A percentile compares a stretch with the other conserved stretches of the same genome.
Evolutionary conservation across 2,797 vertebrate genomes (phyloP).

Genomic region (Pagetopsis macropterus): DNA sequence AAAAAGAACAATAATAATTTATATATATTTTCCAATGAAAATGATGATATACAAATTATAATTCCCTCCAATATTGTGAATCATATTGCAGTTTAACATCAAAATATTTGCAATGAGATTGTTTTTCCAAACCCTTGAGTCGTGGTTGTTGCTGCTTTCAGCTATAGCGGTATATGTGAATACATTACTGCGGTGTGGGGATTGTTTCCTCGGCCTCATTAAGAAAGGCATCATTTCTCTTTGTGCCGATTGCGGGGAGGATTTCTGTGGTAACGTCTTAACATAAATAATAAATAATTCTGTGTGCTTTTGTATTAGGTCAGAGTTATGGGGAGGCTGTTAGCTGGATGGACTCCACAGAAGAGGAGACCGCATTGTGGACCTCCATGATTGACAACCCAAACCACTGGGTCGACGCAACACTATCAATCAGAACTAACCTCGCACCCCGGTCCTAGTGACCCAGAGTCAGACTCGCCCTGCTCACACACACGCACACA

Average conservation of each 20-base stretch:
- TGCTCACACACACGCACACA: conserved; percentile 6
- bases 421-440: conserved; percentile 90
- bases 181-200: not conserved
- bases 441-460: conserved; percentile 76
- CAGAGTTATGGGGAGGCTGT: conserved; percentile 91
- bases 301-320: conserved; percentile 78
- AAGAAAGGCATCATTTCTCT: not conserved
- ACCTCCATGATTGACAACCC: conserved; percentile 86
- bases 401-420: conserved; percentile 88
- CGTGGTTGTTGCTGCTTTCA: not conserved
- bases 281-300: not conserved
- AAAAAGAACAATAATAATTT: too few species aligned
- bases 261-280: not conserved
- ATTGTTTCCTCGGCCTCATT: not conserved
- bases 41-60: too few species aligned
- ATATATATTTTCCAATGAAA: too few species aligned
- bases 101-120: too few species aligned
- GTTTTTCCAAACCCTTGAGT: too few species aligned
- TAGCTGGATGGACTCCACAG: conserved; percentile 96
- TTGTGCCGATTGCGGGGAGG: not conserved
- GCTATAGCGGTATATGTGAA: not conserved
- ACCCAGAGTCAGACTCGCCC: conserved; percentile 17
- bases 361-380: conserved; percentile 89
- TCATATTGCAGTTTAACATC: too few species aligned
- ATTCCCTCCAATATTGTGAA: too few species aligned